These are phyloP conservation scores for Drosophila imparisetae DNA, from an alignment of 2,888 invertebrate species.

Conservation along the genomic window DNA sequence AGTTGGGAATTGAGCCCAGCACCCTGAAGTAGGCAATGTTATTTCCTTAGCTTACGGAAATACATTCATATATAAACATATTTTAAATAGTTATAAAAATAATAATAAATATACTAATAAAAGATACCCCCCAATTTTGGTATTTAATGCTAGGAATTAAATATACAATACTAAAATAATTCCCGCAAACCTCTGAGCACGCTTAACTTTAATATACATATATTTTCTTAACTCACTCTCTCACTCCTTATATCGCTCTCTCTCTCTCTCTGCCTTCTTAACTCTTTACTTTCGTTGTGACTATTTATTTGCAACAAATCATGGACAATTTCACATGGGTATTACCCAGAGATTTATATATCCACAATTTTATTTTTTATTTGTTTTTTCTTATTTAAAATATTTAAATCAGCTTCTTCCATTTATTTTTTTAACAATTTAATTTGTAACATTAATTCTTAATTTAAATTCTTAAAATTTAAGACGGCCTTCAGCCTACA, in stretches of 20 bases:
- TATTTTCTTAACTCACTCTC: neutral
- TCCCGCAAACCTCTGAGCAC: neutral
- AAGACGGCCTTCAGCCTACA: neutral
- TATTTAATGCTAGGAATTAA: neutral
- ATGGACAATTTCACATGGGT: neutral
- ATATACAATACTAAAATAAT: neutral
- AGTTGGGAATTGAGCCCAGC: neutral
- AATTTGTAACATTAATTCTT: neutral
- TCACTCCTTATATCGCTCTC: neutral
- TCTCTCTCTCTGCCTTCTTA: neutral
- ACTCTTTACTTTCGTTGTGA: neutral
- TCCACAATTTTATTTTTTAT: neutral
- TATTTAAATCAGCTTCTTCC: neutral
- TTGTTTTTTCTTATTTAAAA: neutral
- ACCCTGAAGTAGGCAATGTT: neutral
- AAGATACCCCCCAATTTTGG: neutral
- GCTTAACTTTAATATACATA: neutral
- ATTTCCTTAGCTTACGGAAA: neutral
- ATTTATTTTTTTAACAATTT: neutral
- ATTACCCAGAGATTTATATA: neutral
- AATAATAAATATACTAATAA: too few species aligned
- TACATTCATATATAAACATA: neutral
- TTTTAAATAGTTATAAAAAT: neutral
- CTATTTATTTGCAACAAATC: neutral
- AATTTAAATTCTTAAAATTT: neutral